These are phyloP conservation scores for Drosophila carrolli DNA, from an alignment of 1,140 invertebrate species.

Conservation along the genomic window DNA sequence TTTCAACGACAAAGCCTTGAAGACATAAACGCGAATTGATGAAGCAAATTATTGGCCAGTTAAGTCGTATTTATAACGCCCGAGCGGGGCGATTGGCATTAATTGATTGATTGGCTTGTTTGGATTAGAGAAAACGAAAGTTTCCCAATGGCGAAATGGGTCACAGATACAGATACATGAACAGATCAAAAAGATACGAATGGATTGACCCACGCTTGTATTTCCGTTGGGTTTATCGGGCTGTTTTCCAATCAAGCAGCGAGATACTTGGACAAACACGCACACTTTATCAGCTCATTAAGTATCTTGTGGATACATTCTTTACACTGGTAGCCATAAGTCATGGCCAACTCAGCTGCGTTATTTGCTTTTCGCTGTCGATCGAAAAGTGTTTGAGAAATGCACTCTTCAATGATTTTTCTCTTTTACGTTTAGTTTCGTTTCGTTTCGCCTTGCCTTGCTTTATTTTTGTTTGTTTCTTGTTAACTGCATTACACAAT, in stretches of 20 bases:
- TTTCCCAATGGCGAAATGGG: conserved; percentile 60
- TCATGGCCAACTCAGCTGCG: conserved; percentile 48
- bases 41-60: conserved; percentile 66
- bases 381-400: conserved; percentile 64
- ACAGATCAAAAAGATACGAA: conserved; percentile 43
- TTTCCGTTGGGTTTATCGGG: conserved; percentile 38
- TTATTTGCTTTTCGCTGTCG: conserved; percentile 35
- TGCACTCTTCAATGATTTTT: conserved; percentile 76
- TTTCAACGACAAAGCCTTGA: conserved; percentile 34
- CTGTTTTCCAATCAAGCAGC: conserved; percentile 57
- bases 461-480: conserved; percentile 68
- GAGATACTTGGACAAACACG: conserved; percentile 41
- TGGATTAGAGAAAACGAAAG: conserved; percentile 76
- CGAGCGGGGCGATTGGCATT: conserved; percentile 54
- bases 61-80: conserved; percentile 54
- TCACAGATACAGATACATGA: conserved; percentile 46
- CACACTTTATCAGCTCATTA: conserved; percentile 76
- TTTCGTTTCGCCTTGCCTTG: conserved; percentile 14
- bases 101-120: conserved; percentile 79
- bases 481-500: conserved; percentile 81
- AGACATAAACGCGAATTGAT: conserved; percentile 68
- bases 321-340: conserved; percentile 23
- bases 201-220: conserved; percentile 40
- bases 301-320: conserved; percentile 52
- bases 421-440: conserved; percentile 10